phyloP scores from a whole-genome alignment of 2,888 invertebrate genomes.

The Melieria omissa region DNA sequence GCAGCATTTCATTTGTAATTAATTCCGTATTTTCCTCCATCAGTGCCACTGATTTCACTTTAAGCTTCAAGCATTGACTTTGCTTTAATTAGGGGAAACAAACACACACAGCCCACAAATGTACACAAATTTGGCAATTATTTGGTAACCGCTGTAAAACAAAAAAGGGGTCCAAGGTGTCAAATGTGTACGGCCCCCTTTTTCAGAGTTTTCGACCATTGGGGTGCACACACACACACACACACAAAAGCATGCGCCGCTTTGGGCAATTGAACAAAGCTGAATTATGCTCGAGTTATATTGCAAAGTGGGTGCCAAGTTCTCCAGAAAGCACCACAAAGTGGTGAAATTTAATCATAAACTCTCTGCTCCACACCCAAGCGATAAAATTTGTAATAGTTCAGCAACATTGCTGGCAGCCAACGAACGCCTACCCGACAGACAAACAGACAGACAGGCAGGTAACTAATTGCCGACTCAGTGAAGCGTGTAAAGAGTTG shows the following conservation, averaged over 20 bases:
- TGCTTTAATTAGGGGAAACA: slow-evolving; percentile 18
- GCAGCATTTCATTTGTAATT: too few species aligned
- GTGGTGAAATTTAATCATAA: too few species aligned
- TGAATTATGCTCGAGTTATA: too few species aligned
- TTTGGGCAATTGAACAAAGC: too few species aligned
- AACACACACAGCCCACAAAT: slow-evolving; percentile 20
- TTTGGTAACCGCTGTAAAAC: slow-evolving; percentile 10
- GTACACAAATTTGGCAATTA: slow-evolving; percentile 6
- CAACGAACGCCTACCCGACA: not conserved
- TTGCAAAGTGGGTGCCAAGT: too few species aligned
- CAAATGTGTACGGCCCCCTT: not conserved
- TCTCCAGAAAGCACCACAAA: too few species aligned
- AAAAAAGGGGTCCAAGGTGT: slow-evolving; percentile 8
- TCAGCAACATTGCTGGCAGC: too few species aligned
- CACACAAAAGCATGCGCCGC: not conserved
- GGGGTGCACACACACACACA: not conserved
- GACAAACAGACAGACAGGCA: not conserved
- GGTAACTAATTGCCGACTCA: not conserved
- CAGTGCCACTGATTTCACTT: too few species aligned
- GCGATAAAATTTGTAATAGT: too few species aligned
- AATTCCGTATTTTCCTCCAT: too few species aligned
- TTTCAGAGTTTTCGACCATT: not conserved
- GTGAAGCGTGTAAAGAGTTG: slow-evolving; percentile 13
- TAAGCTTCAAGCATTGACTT: too few species aligned
- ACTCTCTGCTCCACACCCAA: too few species aligned